A percentile compares a stretch with the other conserved stretches of the same genome.
Evolutionary conservation across 2,888 invertebrate genomes (phyloP).

Genomic region (Branchellion lobata): DNA sequence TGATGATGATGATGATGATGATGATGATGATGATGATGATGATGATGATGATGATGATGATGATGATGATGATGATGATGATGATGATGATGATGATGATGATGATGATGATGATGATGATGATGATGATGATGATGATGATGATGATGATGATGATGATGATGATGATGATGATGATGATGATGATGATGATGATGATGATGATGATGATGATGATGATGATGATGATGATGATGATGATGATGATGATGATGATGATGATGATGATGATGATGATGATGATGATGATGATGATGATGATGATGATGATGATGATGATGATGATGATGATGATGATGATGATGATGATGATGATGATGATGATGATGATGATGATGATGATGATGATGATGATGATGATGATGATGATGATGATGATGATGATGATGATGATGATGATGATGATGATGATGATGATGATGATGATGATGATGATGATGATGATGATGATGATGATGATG

Average conservation of each 20-base stretch:
- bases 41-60: constrained; percentile 49
- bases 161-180: constrained; percentile 27
- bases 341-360: constrained; percentile 24
- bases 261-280: constrained; percentile 17
- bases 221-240: constrained; percentile 33
- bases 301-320: constrained; percentile 27
- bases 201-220: constrained; percentile 33
- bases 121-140: constrained; percentile 46
- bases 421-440: constrained; percentile 36
- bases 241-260: constrained; percentile 10
- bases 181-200: constrained; percentile 31
- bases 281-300: constrained; percentile 36
- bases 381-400: constrained; percentile 29
- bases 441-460: constrained; percentile 39
- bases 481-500: constrained; percentile 41
- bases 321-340: constrained; percentile 28
- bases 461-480: constrained; percentile 42
- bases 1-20: constrained; percentile 48
- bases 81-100: constrained; percentile 47
- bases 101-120: constrained; percentile 46
- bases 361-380: neutral
- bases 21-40: constrained; percentile 48
- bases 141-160: constrained; percentile 35
- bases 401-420: constrained; percentile 41
- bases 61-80: constrained; percentile 48